phyloP scores from a whole-genome alignment of 2,888 invertebrate genomes.

The Sesia apiformis region DNA sequence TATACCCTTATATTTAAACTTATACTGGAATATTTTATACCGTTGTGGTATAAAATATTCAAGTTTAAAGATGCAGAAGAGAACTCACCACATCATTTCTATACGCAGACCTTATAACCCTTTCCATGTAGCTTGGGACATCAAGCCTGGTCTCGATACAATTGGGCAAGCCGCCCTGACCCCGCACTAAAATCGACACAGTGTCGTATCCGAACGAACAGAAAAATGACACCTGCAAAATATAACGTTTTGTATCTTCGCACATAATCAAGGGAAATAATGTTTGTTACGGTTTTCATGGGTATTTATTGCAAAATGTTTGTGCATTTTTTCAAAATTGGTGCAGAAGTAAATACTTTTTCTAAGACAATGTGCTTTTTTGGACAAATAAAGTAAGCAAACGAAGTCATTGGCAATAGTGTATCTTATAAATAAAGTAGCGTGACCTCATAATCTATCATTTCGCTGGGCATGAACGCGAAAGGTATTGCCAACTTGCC shows the following conservation, averaged over 20 bases:
- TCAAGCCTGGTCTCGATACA: constrained; percentile 55
- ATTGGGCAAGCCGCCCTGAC: constrained; percentile 62
- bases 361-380: too few relatives aligned
- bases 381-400: too few relatives aligned
- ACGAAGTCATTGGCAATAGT: too few relatives aligned
- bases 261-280: background rate
- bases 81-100: constrained; percentile 37
- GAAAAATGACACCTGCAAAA: constrained; percentile 34
- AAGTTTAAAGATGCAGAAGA: too few relatives aligned
- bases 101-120: constrained; percentile 37
- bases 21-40: too few relatives aligned
- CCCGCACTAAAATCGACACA: constrained; percentile 49
- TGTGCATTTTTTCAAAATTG: too few relatives aligned
- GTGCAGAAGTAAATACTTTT: too few relatives aligned
- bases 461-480: constrained; percentile 62
- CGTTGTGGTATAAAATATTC: too few relatives aligned
- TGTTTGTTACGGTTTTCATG: too few relatives aligned
- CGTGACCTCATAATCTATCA: constrained; percentile 58
- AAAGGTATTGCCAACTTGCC: constrained; percentile 62
- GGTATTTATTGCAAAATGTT: too few relatives aligned
- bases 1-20: too few relatives aligned
- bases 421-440: too few relatives aligned
- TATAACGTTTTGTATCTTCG: background rate
- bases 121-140: constrained; percentile 47
- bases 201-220: constrained; percentile 62